phyloP scores from a whole-genome alignment of 2,888 invertebrate species.

The Erebia ligea region DNA sequence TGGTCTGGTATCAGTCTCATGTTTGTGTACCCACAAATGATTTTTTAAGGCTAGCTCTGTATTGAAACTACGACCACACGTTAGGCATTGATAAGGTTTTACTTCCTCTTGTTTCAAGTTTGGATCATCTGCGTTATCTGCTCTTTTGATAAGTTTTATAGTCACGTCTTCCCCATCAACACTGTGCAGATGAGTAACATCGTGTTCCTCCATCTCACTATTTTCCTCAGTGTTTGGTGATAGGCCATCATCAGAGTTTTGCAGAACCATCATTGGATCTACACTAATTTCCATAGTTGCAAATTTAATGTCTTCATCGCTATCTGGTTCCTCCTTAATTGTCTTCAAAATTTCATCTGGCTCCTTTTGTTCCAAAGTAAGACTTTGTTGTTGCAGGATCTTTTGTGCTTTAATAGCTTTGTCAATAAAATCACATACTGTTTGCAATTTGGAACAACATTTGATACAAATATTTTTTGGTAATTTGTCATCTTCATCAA shows the following conservation, averaged over 20 bases:
- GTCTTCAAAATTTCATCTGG: conserved; percentile 29
- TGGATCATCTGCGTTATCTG: conserved; percentile 31
- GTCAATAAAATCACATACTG: conserved; percentile 86
- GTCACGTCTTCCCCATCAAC: conserved; percentile 52
- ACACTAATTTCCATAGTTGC: conserved; percentile 87
- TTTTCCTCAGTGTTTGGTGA: conserved; percentile 47
- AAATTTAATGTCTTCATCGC: conserved; percentile 55
- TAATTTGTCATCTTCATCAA: conserved; percentile 85
- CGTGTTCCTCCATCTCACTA: conserved; percentile 43
- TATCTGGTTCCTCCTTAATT: conserved; percentile 46
- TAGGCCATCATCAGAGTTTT: conserved; percentile 76
- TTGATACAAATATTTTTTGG: conserved; percentile 87
- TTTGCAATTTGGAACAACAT: conserved; percentile 86
- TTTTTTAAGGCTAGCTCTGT: conserved; percentile 84
- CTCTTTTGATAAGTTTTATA: conserved; percentile 66
- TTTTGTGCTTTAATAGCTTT: conserved; percentile 86
- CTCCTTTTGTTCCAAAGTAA: conserved; percentile 52
- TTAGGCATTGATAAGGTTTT: conserved; percentile 81
- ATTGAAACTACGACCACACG: conserved; percentile 81
- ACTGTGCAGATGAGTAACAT: conserved; percentile 54
- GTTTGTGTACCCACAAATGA: conserved; percentile 84
- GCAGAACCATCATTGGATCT: conserved; percentile 87
- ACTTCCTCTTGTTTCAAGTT: conserved; percentile 41
- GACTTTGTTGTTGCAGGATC: conserved; percentile 72
- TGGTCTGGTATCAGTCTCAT: conserved; percentile 52